Percentiles rank a stretch among this genome's conserved stretches.
These are phyloP conservation scores for Ardeotis arabs DNA, from an alignment of 2,113 vertebrate species.

Conservation along the genomic window DNA sequence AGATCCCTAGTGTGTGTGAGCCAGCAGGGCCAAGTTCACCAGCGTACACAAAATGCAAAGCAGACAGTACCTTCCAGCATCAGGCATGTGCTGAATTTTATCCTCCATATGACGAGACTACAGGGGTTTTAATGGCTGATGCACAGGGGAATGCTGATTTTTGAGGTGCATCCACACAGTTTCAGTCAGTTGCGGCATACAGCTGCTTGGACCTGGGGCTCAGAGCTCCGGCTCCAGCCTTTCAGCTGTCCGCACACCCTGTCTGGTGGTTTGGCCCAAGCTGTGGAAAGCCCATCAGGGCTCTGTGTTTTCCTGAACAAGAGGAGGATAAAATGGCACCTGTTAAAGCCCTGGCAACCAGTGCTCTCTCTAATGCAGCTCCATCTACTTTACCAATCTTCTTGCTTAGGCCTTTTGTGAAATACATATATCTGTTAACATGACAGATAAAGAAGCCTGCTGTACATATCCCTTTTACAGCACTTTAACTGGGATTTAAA, in stretches of 20 bases:
- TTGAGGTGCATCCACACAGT: background rate
- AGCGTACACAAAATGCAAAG: background rate
- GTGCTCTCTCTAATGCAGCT: background rate
- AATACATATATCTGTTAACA: background rate
- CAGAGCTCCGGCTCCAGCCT: background rate
- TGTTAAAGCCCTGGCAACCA: background rate
- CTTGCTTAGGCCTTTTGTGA: background rate
- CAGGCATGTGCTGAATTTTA: background rate
- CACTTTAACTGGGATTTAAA: background rate
- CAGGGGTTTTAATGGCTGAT: background rate
- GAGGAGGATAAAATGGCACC: background rate
- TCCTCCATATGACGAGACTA: background rate
- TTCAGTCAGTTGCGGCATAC: background rate
- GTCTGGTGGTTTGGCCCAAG: background rate
- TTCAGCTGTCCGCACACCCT: rapidly evolving
- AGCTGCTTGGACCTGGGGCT: background rate
- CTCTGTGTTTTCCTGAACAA: background rate
- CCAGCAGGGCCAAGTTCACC: background rate
- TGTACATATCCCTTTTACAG: background rate
- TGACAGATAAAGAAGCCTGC: background rate
- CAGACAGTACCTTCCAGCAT: background rate
- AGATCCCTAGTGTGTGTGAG: background rate
- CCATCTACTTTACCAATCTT: background rate
- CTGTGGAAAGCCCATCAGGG: background rate
- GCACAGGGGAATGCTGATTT: background rate